Evolutionary conservation across 35 echinoderm and acorn worm species (phyloP).

Genomic region (Heliocidaris tuberculata): DNA sequence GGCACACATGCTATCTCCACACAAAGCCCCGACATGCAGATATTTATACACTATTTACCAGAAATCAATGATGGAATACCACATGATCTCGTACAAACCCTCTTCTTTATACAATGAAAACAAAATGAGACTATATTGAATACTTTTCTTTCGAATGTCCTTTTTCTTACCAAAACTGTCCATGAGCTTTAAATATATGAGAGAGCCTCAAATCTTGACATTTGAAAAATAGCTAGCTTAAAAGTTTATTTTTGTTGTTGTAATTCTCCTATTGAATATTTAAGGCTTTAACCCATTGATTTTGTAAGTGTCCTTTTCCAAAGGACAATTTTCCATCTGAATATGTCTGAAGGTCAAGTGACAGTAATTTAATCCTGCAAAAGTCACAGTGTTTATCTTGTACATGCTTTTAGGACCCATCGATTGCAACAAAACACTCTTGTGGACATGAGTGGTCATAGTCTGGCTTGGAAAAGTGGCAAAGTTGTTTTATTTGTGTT

Average conservation of each 20-base stretch:
- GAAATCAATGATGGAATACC: too few relatives aligned
- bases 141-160: too few relatives aligned
- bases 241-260: neutral
- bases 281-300: neutral
- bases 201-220: neutral
- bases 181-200: too few relatives aligned
- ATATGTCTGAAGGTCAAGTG: neutral
- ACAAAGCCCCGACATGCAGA: too few relatives aligned
- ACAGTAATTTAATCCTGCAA: neutral
- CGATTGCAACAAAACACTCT: neutral
- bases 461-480: neutral
- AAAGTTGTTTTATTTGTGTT: neutral
- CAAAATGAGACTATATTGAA: too few relatives aligned
- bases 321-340: neutral
- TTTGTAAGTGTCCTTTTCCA: neutral
- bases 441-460: neutral
- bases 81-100: too few relatives aligned
- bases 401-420: neutral
- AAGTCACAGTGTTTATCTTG: neutral
- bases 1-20: too few relatives aligned
- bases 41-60: too few relatives aligned
- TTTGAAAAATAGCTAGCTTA: neutral
- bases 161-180: too few relatives aligned
- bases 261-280: neutral
- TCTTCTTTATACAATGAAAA: too few relatives aligned